These are phyloP conservation scores for Sphaerophoria taeniata DNA, from an alignment of 2,888 invertebrate genomes.

Conservation along the genomic window DNA sequence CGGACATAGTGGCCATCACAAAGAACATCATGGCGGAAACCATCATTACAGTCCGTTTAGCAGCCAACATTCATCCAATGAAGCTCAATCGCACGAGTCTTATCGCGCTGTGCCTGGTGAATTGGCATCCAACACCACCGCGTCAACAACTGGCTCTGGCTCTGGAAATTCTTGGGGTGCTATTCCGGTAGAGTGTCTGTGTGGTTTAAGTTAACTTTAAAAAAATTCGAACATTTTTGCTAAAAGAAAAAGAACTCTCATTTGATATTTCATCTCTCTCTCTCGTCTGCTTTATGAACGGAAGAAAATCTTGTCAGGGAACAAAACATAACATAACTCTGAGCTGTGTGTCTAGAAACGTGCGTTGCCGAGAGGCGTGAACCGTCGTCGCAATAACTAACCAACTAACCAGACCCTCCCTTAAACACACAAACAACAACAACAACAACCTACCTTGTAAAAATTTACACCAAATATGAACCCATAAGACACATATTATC, in stretches of 20 bases:
- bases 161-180: constrained; percentile 77
- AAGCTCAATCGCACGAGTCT: constrained; percentile 78
- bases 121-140: constrained; percentile 55
- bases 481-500: constrained; percentile 18
- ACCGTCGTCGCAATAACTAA: constrained; percentile 62
- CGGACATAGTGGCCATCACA: constrained; percentile 76
- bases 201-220: constrained; percentile 70
- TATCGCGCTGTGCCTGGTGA: constrained; percentile 83
- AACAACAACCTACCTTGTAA: constrained; percentile 47
- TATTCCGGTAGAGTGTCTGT: constrained; percentile 83
- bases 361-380: not conserved
- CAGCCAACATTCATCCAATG: constrained; percentile 77
- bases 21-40: constrained; percentile 75
- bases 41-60: constrained; percentile 79
- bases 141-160: constrained; percentile 58
- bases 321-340: constrained; percentile 26
- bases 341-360: constrained; percentile 52
- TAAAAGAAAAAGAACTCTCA: constrained; percentile 25
- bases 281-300: constrained; percentile 29
- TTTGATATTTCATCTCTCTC: constrained; percentile 46
- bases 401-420: constrained; percentile 49
- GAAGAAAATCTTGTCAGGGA: constrained; percentile 32
- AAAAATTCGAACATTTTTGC: constrained; percentile 20
- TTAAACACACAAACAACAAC: constrained; percentile 36
- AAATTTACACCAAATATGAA: constrained; percentile 37